These are phyloP conservation scores for Cynopterus sphinx DNA, from an alignment of 2,797 vertebrate genomes.

Conservation along the genomic window DNA sequence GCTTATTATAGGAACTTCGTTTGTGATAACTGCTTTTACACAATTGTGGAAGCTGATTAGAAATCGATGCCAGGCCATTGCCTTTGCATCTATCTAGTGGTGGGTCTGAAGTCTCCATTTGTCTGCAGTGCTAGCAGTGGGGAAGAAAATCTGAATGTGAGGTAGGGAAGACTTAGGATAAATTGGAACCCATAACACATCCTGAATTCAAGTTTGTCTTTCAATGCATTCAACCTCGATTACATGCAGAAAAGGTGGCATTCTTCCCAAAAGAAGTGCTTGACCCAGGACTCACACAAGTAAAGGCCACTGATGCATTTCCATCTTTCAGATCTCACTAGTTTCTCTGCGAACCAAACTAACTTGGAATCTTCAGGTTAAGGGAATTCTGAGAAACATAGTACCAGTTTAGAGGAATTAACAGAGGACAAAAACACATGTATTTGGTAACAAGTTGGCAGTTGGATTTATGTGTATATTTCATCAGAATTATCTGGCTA, in stretches of 20 bases:
- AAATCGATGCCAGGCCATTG: neutral
- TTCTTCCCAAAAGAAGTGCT: neutral
- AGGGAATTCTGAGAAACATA: neutral
- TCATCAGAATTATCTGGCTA: neutral
- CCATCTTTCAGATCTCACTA: neutral
- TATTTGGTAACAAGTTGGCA: neutral
- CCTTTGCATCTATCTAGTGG: neutral
- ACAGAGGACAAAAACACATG: neutral
- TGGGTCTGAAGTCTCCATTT: neutral
- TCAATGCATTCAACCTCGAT: neutral
- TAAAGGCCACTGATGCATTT: neutral
- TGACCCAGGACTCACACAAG: neutral
- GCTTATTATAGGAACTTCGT: neutral
- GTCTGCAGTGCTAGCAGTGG: neutral
- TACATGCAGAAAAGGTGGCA: neutral
- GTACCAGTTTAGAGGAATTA: neutral
- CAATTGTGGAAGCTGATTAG: neutral
- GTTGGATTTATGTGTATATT: neutral
- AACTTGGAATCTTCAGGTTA: neutral
- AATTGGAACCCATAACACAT: neutral
- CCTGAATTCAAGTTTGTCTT: neutral
- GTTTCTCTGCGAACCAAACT: neutral
- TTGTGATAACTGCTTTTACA: neutral
- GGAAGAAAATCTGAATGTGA: neutral
- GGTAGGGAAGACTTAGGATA: neutral